Evolutionary conservation across 1,140 invertebrate genomes (phyloP), one percentile per base, ranked within the genome.

Genomic region (Drosophila novamexicana): DNA sequence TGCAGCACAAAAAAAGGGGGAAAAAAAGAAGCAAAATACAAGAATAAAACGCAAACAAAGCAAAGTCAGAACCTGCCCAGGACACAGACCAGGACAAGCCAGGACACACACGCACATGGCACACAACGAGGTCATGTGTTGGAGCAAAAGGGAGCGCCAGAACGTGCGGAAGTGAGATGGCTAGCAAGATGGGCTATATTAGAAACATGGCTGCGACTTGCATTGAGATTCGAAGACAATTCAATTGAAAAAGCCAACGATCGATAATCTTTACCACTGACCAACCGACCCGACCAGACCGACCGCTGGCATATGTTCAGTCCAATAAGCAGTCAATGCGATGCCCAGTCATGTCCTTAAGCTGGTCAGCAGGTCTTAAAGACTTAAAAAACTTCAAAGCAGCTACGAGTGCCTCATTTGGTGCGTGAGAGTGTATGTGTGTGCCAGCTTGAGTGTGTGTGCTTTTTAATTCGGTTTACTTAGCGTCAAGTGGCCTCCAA

Each of bases 201-300:
- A 40, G 56, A 67, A 53, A 54, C 50, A 62, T 36, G 50, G 49
- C 74, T 74, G 62, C 49, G 74, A 75, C 79, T 76, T 75, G 72
- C 86, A 90, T 86, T 84, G 74, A 70, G 85, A 91, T 88, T 88
- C 22, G 81, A 91, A 91, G 86, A 91, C 90, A 91, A 91, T 91
- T 91, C 90, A 91, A 91, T 91, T 91, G 90, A 91, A 91, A 89
- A 90, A 71, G 77, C 56, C 80, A 89, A 72, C 58, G 83, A 86
- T 88, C 83, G 84, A 86, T 86, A 88, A 86, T 86, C 83, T 88
- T 82, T 71, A 79, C 57, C 79, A 79, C 71, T 86, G 83, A 86
- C 83, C 83, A 67, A 81, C 65, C 22, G 22, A 50, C 47, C 47
- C 12, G 22, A n/a, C 47, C 44, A 18, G 16, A 16, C 44, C 10